Evolutionary conservation across 1,140 invertebrate species (phyloP), one percentile per base, ranked within the genome.

Genomic region (Bombus cullumanus): DNA sequence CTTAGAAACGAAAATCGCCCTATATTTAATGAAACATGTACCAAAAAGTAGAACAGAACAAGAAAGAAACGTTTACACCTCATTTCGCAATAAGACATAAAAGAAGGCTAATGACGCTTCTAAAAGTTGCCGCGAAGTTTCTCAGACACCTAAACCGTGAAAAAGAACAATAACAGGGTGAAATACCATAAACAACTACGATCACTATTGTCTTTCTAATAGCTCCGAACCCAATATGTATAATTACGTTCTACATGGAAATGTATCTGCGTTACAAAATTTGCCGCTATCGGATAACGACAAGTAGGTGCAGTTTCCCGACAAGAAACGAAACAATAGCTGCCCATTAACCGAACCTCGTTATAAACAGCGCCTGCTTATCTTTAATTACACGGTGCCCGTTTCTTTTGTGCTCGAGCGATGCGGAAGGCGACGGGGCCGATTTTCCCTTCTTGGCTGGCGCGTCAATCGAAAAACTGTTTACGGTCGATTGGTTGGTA

Each of bases 401-500:
- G 41, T 39, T 53, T 62, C 75, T 83, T 71, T 80, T 89, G 64
- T 89, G 69, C 53, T 12, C 34, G 18, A 39, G 25, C 53, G 34
- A 41, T 41, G 41, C 37, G 25, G 1, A 28, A 39, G 47, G 76
- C 72, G 41, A 79, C 15, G 34, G 31, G 39, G 62, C 5, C 39
- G 59, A 68, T 37, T 86, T 79, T 81, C 73, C 66, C 69, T 79
- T 41, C 82, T 86, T 83, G 68, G 22, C n/a, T 37, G 77, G 64
- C 69, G 74, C 86, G 34, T 69, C 66, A 77, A 80, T 82, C 71
- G 76, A 86, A 86, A 79, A 90, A 74, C 73, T 79, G 77, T 91
- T 91, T 68, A 91, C 90, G 86, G 43, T 88, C 86, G 90, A 86
- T 91, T 83, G 78, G 43, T 15, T 39, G 72, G 34, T 66, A 81